phyloP scores from a whole-genome alignment of 2,797 vertebrate genomes.

The Dromococcyx pavoninus region DNA sequence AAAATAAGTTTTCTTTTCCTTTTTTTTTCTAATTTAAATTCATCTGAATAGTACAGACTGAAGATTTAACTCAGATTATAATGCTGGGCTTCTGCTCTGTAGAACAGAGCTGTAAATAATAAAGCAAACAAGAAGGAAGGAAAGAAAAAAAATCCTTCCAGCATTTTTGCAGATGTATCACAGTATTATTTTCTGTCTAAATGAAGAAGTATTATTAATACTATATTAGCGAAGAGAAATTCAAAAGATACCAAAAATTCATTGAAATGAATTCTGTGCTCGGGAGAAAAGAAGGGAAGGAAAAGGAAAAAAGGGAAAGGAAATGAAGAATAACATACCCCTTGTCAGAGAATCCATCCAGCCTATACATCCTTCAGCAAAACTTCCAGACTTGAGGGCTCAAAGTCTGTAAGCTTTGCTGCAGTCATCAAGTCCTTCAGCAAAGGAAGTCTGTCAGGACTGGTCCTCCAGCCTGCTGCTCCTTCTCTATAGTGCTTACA shows the following conservation, averaged over 20 bases:
- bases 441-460: not conserved
- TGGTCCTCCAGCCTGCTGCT: not conserved
- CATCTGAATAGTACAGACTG: not conserved
- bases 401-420: not conserved
- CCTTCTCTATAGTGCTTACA: not conserved
- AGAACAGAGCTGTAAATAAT: not conserved
- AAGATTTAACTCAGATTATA: not conserved
- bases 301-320: not conserved
- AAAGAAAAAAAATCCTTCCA: not conserved
- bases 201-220: not conserved
- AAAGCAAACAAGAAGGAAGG: not conserved
- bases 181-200: not conserved
- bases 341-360: not conserved
- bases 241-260: not conserved
- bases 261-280: not conserved
- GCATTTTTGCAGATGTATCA: not conserved
- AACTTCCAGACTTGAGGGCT: not conserved
- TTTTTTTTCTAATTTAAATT: not conserved
- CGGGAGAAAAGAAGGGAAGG: not conserved
- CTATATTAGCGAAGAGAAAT: not conserved
- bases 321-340: not conserved
- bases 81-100: not conserved
- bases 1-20: accelerated
- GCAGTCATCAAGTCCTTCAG: not conserved
- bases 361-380: not conserved